Percentiles rank a stretch among this genome's conserved stretches.
These are phyloP conservation scores for Pseudorhiza aurosa DNA, from an alignment of 30 jellyfish, hydroid and myxozoan species.

Conservation along the genomic window DNA sequence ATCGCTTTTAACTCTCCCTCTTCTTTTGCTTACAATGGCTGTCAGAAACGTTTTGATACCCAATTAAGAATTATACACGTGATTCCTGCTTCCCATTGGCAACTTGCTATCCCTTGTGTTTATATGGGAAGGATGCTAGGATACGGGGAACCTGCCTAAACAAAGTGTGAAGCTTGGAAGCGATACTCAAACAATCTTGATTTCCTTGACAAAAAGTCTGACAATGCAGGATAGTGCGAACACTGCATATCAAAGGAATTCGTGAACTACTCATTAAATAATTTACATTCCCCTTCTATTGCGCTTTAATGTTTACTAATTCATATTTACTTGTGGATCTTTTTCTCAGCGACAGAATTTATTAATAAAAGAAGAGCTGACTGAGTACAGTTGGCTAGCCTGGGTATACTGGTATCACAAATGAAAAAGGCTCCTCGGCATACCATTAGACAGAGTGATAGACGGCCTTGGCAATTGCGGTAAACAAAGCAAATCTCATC, in stretches of 20 bases:
- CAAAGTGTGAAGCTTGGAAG: slow-evolving; percentile 2
- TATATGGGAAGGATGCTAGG: neutral
- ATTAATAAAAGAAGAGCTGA: no score
- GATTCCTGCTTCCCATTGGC: neutral
- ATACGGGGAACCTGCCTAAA: slow-evolving; percentile 2
- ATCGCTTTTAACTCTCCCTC: no score
- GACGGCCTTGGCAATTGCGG: no score
- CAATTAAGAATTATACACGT: neutral
- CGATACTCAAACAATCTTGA: neutral
- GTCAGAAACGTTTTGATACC: no score
- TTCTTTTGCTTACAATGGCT: no score
- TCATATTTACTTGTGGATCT: neutral
- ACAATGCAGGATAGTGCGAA: neutral
- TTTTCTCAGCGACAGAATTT: neutral
- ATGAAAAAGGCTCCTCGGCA: no score
- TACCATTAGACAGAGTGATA: no score
- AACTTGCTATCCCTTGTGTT: neutral
- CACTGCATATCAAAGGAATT: neutral
- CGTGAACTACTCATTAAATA: slow-evolving; percentile 3
- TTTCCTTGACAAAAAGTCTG: neutral
- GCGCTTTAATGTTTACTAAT: neutral
- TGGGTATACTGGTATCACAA: no score
- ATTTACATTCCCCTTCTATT: neutral
- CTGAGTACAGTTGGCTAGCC: no score
- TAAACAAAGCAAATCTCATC: no score